Percentiles rank a stretch among this genome's conserved stretches.
These are phyloP conservation scores for Carduelis carduelis DNA, from an alignment of 2,797 vertebrate species.

Conservation along the genomic window DNA sequence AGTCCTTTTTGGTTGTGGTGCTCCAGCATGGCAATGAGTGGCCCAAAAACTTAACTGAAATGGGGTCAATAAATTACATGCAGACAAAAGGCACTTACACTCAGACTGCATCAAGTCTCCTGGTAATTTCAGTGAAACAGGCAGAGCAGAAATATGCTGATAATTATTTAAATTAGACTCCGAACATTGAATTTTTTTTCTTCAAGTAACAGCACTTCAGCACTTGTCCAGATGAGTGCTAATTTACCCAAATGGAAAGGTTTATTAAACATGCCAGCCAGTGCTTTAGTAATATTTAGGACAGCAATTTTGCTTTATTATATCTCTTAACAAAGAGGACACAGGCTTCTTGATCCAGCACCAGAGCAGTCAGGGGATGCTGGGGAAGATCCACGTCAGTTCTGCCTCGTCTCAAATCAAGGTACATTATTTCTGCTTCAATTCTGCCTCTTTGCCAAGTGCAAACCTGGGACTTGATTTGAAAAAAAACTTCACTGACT, in stretches of 20 bases:
- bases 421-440: not conserved
- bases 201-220: conserved; percentile 69
- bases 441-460: not conserved
- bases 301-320: conserved; percentile 70
- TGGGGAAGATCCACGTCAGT: not conserved
- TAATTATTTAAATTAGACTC: conserved; percentile 74
- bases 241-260: conserved; percentile 74
- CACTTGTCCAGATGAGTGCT: conserved; percentile 73
- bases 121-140: conserved; percentile 65
- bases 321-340: conserved; percentile 63
- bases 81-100: conserved; percentile 62
- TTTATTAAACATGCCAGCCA: conserved; percentile 73
- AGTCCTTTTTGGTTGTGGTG: not conserved
- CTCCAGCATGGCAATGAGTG: not conserved
- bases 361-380: not conserved
- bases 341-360: conserved; percentile 26
- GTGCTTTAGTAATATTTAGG: conserved; percentile 73
- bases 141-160: conserved; percentile 67
- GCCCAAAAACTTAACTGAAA: conserved; percentile 58
- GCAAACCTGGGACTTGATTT: not conserved
- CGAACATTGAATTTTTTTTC: conserved; percentile 50
- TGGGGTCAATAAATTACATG: conserved; percentile 61
- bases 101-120: conserved; percentile 57
- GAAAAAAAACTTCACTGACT: not conserved
- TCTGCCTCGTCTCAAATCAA: not conserved